phyloP scores from a whole-genome alignment of 37 sponge, comb jelly and placozoan species.

The Oopsacas minuta region DNA sequence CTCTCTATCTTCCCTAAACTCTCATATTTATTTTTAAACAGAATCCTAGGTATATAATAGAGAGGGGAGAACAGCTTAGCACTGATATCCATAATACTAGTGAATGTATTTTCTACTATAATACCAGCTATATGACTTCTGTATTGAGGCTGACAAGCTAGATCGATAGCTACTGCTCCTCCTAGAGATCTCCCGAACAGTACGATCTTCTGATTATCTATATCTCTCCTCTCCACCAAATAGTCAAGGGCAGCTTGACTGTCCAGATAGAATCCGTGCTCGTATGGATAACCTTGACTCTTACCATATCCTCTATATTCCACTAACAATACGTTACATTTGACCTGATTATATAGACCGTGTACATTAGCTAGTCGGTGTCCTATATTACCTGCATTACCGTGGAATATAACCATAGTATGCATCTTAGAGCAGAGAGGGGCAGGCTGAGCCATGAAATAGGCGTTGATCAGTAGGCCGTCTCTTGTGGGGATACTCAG shows the following conservation, averaged over 20 bases:
- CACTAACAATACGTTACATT: constrained; percentile 78
- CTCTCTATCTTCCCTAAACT: constrained; percentile 47
- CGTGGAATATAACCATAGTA: constrained; percentile 82
- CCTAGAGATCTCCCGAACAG: constrained; percentile 87
- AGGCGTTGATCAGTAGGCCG: constrained; percentile 47
- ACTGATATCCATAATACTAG: constrained; percentile 85
- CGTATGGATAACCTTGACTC: constrained; percentile 68
- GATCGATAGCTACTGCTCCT: constrained; percentile 83
- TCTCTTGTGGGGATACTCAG: constrained; percentile 63
- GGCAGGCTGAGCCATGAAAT: constrained; percentile 83
- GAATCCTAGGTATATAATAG: constrained; percentile 51
- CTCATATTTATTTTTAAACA: constrained; percentile 89
- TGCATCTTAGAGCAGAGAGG: constrained; percentile 38
- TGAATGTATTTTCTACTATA: constrained; percentile 94
- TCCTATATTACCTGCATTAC: constrained; percentile 97
- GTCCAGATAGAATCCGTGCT: constrained; percentile 67
- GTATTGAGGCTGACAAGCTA: constrained; percentile 49
- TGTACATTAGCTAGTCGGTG: constrained; percentile 93
- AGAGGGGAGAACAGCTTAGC: constrained; percentile 69
- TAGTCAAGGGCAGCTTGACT: constrained; percentile 80
- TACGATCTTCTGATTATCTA: constrained; percentile 72
- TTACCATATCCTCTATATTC: constrained; percentile 97
- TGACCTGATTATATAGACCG: constrained; percentile 72
- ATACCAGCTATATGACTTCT: constrained; percentile 43
- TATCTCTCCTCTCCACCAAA: constrained; percentile 61